Percentiles rank a stretch among this genome's conserved stretches.
phyloP scores from a whole-genome alignment of 2,113 vertebrate species.

The Tragelaphus strepsiceros region DNA sequence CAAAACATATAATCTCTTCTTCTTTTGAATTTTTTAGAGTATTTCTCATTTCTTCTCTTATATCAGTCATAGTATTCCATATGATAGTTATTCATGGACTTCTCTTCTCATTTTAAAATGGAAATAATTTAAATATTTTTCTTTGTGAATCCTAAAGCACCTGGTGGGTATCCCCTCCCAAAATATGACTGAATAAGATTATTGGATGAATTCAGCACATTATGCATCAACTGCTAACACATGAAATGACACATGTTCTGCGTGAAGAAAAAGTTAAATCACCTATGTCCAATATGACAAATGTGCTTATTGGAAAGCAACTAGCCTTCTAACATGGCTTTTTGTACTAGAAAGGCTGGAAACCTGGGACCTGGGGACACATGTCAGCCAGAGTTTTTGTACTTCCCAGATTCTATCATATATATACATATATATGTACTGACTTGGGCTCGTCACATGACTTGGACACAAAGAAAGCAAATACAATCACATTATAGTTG shows the following conservation, averaged over 20 bases:
- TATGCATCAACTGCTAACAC: neutral
- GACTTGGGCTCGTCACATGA: neutral
- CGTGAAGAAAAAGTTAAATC: neutral
- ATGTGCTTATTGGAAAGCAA: neutral
- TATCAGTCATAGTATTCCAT: neutral
- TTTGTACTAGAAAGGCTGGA: neutral
- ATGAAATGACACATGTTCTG: neutral
- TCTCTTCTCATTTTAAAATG: neutral
- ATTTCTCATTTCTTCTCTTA: neutral
- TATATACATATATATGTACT: neutral
- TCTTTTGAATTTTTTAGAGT: neutral
- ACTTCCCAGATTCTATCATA: neutral
- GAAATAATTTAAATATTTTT: neutral
- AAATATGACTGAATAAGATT: neutral
- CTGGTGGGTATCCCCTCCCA: neutral
- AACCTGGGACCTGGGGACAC: too few species aligned
- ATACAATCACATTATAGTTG: neutral
- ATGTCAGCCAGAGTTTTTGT: neutral
- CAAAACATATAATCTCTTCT: too few species aligned
- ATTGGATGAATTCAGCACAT: neutral
- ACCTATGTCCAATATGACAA: accelerated
- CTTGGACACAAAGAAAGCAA: neutral
- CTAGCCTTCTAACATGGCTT: neutral
- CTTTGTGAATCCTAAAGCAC: neutral
- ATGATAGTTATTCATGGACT: neutral